Conservation (phyloP, 2,888 invertebrate genomes). For the Yponomeuta malinellus region DNA sequence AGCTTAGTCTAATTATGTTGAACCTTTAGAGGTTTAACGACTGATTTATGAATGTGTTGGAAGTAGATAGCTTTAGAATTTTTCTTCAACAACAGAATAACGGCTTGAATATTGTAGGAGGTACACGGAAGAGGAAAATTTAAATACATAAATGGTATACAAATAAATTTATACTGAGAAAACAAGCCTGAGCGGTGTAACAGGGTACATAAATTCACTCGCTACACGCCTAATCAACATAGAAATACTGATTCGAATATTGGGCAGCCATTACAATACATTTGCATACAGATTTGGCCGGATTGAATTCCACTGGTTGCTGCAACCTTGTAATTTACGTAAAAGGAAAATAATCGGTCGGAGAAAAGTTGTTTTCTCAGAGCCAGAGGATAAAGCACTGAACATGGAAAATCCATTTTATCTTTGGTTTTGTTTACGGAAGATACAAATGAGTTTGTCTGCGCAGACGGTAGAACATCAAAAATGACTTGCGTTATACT, state of each 20-base stretch:
- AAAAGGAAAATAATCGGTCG: constrained; percentile 62
- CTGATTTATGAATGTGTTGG: not conserved
- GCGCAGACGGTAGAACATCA: too few species aligned
- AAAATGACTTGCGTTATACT: too few species aligned
- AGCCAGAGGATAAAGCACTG: constrained; percentile 14
- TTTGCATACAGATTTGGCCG: constrained; percentile 69
- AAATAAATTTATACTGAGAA: constrained; percentile 59
- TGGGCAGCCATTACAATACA: constrained; percentile 65
- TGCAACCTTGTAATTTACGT: constrained; percentile 58
- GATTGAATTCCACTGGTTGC: constrained; percentile 60
- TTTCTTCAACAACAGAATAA: not conserved
- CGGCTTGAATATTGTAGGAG: not conserved
- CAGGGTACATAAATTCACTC: constrained; percentile 44
- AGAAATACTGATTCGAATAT: constrained; percentile 66
- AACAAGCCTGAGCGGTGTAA: constrained; percentile 33
- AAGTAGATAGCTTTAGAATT: not conserved
- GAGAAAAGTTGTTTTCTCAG: constrained; percentile 24
- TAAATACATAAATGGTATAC: constrained; percentile 21
- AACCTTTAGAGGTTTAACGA: constrained; percentile 4
- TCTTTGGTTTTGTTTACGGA: not conserved
- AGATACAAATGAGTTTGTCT: too few species aligned
- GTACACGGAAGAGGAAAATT: not conserved
- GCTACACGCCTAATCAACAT: constrained; percentile 56
- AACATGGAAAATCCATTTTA: not conserved
- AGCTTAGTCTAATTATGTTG: constrained; percentile 8